Conservation (phyloP, 2,888 invertebrate species). For the Meghimatium bilineatum region DNA sequence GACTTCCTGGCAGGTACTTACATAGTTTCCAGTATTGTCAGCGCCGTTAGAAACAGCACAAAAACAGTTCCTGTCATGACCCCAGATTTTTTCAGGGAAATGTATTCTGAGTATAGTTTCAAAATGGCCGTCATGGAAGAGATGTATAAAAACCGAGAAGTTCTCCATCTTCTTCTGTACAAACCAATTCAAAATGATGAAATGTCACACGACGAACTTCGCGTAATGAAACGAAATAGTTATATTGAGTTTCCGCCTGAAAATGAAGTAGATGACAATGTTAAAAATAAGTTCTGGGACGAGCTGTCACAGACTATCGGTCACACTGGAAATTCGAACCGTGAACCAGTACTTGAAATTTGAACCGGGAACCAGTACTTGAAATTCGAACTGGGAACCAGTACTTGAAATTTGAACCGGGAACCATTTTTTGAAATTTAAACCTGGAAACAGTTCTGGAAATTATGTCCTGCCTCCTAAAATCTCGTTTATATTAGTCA, state of each 20-base stretch:
- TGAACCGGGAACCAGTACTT: too few species aligned
- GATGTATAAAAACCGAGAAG: conserved; percentile 7
- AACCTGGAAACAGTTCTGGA: too few species aligned
- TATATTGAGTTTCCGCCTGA: conserved; percentile 33
- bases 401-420: too few species aligned
- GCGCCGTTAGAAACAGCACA: conserved; percentile 40
- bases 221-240: conserved; percentile 20
- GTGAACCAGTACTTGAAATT: too few species aligned
- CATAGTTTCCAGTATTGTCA: conserved; percentile 32
- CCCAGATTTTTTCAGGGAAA: conserved; percentile 16
- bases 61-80: conserved; percentile 41
- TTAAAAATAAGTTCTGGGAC: conserved; percentile 28
- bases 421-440: too few species aligned
- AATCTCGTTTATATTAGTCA: too few species aligned
- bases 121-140: conserved; percentile 51
- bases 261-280: conserved; percentile 2
- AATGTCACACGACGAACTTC: conserved; percentile 17
- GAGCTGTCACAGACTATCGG: conserved; percentile 18
- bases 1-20: conserved; percentile 42
- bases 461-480: too few species aligned
- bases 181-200: conserved; percentile 22
- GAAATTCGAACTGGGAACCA: not conserved
- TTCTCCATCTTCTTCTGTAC: conserved; percentile 38
- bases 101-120: conserved; percentile 41
- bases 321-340: too few species aligned